A percentile compares a stretch with the other conserved stretches of the same genome.
Conservation (phyloP, 1,140 invertebrate genomes). For the Oedothorax gibbosus region DNA sequence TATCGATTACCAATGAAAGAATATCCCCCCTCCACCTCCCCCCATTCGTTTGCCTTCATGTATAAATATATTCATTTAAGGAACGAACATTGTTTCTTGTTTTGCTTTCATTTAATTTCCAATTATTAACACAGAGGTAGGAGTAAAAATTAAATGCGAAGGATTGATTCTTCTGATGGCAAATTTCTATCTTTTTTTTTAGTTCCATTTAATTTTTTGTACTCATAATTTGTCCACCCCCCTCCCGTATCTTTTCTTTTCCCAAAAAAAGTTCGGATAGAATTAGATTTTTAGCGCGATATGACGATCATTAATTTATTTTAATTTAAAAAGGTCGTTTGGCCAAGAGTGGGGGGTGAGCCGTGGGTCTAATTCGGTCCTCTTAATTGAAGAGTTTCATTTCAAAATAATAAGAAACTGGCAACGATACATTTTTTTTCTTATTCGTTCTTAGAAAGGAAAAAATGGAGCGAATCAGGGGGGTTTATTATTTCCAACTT, state of each 20-base stretch:
- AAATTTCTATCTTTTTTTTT: constrained; percentile 5
- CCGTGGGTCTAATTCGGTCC: constrained; percentile 55
- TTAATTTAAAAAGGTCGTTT: constrained; percentile 56
- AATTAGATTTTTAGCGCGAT: constrained; percentile 61
- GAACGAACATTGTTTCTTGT: constrained; percentile 60
- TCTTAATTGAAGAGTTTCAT: constrained; percentile 61
- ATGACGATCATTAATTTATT: constrained; percentile 61
- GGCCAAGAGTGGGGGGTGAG: constrained; percentile 1
- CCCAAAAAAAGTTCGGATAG: constrained; percentile 2
- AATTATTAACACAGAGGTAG: constrained; percentile 54
- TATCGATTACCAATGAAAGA: constrained; percentile 58
- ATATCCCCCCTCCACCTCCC: constrained; percentile 6
- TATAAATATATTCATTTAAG: constrained; percentile 56
- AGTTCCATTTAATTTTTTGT: too few relatives aligned
- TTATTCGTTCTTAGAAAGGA: neutral
- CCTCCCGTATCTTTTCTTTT: too few relatives aligned
- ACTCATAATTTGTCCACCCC: too few relatives aligned
- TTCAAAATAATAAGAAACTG: constrained; percentile 42
- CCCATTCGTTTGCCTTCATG: neutral
- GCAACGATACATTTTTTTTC: neutral
- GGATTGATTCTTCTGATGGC: constrained; percentile 48
- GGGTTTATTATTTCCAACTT: constrained; percentile 60
- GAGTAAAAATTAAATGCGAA: constrained; percentile 56
- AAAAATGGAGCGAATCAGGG: constrained; percentile 47
- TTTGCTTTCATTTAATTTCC: constrained; percentile 60